Evolutionary conservation across 2,113 vertebrate genomes (phyloP).

Genomic region (Nestor notabilis): DNA sequence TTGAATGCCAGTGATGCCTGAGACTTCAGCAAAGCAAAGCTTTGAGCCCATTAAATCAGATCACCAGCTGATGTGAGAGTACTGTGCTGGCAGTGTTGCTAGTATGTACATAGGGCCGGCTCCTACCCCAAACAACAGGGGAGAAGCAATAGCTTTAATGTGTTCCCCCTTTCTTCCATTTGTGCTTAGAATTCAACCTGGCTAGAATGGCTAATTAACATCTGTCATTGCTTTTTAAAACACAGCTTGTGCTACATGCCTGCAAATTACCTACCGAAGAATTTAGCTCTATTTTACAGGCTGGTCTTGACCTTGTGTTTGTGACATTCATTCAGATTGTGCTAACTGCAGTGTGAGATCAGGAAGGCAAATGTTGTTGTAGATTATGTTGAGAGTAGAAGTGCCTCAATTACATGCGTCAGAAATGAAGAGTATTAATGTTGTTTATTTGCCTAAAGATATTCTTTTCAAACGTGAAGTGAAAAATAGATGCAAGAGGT

Average conservation of each 20-base stretch:
- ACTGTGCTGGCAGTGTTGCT: neutral
- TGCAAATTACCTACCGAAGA: neutral
- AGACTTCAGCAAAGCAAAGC: neutral
- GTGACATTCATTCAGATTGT: neutral
- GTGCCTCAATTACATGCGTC: neutral
- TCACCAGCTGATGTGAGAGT: neutral
- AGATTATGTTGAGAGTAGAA: neutral
- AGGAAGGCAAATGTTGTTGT: neutral
- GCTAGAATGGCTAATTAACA: neutral
- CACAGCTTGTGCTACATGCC: neutral
- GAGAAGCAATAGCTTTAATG: neutral
- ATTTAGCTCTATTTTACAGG: neutral
- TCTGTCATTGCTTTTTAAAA: neutral
- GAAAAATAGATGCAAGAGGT: neutral
- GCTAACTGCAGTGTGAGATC: neutral
- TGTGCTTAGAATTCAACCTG: neutral
- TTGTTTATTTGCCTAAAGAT: neutral
- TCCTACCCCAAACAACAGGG: neutral
- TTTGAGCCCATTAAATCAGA: neutral
- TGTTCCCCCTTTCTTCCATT: neutral
- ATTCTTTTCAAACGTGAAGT: neutral
- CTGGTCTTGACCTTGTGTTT: neutral
- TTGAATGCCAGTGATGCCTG: neutral
- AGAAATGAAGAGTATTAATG: neutral
- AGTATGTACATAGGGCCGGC: accelerated